Evolutionary conservation across 2,113 vertebrate species (phyloP).

Genomic region (Arizona elegans): DNA sequence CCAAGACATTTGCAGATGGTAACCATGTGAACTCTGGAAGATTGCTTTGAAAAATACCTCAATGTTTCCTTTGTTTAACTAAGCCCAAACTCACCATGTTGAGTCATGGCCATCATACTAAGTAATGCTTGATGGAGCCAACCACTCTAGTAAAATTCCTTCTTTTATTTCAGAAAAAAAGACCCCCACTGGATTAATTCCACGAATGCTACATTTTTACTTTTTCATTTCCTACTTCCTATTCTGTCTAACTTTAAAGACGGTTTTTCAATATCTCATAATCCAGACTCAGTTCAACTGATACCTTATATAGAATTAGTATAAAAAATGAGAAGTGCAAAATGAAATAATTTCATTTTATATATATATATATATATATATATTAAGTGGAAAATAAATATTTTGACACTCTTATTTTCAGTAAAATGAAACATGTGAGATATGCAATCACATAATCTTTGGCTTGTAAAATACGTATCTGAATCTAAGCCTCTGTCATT

Average conservation of each 20-base stretch:
- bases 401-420: background rate
- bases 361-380: no score
- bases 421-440: background rate
- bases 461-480: background rate
- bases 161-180: background rate
- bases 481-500: no score
- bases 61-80: background rate
- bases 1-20: background rate
- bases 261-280: background rate
- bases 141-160: background rate
- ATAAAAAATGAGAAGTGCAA: background rate
- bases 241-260: background rate
- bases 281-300: background rate
- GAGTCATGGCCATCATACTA: background rate
- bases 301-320: background rate
- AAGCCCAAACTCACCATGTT: background rate
- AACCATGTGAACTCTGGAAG: background rate
- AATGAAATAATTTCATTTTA: background rate
- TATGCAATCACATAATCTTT: background rate
- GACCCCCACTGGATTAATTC: background rate
- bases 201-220: background rate
- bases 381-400: background rate
- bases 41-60: background rate
- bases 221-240: background rate
- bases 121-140: background rate